A percentile compares a stretch with the other conserved stretches of the same genome.
Evolutionary conservation across 2,797 vertebrate species (phyloP).

Genomic region (Acropternis orthonyx): DNA sequence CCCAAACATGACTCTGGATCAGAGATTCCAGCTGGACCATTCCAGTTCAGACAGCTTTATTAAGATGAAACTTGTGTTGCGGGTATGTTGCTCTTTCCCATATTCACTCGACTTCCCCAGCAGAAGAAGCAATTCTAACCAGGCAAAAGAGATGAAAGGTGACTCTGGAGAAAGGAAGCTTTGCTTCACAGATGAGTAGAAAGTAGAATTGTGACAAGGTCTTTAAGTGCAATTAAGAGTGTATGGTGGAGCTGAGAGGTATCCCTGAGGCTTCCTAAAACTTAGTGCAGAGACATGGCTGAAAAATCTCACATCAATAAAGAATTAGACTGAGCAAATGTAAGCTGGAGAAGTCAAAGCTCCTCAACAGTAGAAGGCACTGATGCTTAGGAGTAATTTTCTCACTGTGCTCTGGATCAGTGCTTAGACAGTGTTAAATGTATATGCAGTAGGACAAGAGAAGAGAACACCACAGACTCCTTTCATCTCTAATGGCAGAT

Average conservation of each 20-base stretch:
- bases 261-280: not conserved
- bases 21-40: constrained; percentile 85
- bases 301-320: not conserved
- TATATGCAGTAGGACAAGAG: not conserved
- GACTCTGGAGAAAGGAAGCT: not conserved
- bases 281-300: not conserved
- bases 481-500: not conserved
- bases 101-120: not conserved
- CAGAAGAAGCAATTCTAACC: not conserved
- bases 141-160: not conserved
- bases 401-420: not conserved
- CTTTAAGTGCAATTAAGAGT: not conserved
- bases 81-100: constrained; percentile 74
- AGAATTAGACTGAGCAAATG: not conserved
- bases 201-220: not conserved
- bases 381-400: not conserved
- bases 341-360: not conserved
- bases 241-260: not conserved
- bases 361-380: not conserved
- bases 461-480: not conserved
- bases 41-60: constrained; percentile 89
- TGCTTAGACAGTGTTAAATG: not conserved
- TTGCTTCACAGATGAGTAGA: not conserved
- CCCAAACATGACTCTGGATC: constrained; percentile 83
- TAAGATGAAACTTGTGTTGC: constrained; percentile 88